Percentiles rank a stretch among this genome's conserved stretches.
phyloP scores from a whole-genome alignment of 2,113 vertebrate genomes.

The Ciconia maguari region DNA sequence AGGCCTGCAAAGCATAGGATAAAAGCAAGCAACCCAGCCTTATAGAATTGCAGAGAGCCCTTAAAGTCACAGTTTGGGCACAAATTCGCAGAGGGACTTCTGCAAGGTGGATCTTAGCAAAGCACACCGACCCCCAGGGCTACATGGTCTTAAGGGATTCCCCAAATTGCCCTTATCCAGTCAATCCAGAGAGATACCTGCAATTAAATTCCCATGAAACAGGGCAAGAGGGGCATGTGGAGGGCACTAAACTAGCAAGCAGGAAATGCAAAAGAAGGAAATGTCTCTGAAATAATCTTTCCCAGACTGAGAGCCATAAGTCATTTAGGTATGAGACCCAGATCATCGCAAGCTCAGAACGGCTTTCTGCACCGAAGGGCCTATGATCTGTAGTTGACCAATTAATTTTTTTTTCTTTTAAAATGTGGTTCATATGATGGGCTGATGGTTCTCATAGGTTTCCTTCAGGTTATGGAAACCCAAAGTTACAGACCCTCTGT shows the following conservation, averaged over 20 bases:
- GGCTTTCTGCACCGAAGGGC: not conserved
- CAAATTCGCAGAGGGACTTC: not conserved
- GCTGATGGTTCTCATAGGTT: not conserved
- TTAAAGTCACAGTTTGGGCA: not conserved
- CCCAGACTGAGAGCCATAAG: not conserved
- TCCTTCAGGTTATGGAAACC: not conserved
- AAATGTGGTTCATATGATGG: not conserved
- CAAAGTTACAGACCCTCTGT: not conserved
- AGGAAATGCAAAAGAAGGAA: not conserved
- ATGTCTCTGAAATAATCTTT: not conserved
- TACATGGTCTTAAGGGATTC: not conserved
- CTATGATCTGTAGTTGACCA: not conserved
- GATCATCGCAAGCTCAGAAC: accelerated
- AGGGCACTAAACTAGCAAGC: not conserved
- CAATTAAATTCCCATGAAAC: not conserved
- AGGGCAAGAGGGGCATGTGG: not conserved
- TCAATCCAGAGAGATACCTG: not conserved
- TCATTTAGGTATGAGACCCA: not conserved
- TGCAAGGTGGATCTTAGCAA: not conserved
- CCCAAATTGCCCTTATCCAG: not conserved
- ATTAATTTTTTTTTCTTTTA: not conserved
- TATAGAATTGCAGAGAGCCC: not conserved
- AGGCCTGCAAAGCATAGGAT: not conserved
- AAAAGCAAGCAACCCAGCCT: not conserved
- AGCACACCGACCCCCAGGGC: not conserved